These are phyloP conservation scores for Alloplasta piceator DNA, from an alignment of 2,888 invertebrate genomes.

Conservation along the genomic window DNA sequence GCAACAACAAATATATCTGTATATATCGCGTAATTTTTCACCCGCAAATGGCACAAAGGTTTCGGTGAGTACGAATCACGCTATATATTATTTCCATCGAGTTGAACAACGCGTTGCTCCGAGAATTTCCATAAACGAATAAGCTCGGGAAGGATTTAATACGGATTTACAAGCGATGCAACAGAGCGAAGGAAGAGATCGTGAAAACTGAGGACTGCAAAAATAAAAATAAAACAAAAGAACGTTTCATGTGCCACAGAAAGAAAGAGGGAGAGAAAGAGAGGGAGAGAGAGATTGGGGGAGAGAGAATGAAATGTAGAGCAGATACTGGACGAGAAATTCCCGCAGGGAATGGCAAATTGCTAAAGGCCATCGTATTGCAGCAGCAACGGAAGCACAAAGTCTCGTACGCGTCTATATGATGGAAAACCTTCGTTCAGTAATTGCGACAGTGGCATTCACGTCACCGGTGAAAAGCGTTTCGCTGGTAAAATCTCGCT, in stretches of 20 bases:
- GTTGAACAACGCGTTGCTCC: not conserved
- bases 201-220: slow-evolving; percentile 9
- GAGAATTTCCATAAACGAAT: slow-evolving; percentile 5
- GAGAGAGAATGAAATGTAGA: slow-evolving; percentile 41
- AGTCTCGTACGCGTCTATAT: not conserved
- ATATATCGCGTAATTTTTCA: not conserved
- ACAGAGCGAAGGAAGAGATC: slow-evolving; percentile 4
- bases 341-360: slow-evolving; percentile 51
- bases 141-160: slow-evolving; percentile 13
- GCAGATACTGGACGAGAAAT: slow-evolving; percentile 33
- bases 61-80: not conserved
- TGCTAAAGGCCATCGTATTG: slow-evolving; percentile 44
- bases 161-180: slow-evolving; percentile 25
- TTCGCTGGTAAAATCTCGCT: slow-evolving; percentile 2
- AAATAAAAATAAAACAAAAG: not conserved
- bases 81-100: not conserved
- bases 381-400: slow-evolving; percentile 1
- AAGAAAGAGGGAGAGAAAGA: not conserved
- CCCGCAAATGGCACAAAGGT: not conserved
- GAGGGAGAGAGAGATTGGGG: not conserved
- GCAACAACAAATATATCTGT: too few relatives aligned
- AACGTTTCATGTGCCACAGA: not conserved
- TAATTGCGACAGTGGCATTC: slow-evolving; percentile 45
- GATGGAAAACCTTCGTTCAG: slow-evolving; percentile 54
- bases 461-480: slow-evolving; percentile 49